Percentiles rank a stretch among this genome's conserved stretches.
phyloP scores from a whole-genome alignment of 2,888 invertebrate genomes.

The Nebria salina region DNA sequence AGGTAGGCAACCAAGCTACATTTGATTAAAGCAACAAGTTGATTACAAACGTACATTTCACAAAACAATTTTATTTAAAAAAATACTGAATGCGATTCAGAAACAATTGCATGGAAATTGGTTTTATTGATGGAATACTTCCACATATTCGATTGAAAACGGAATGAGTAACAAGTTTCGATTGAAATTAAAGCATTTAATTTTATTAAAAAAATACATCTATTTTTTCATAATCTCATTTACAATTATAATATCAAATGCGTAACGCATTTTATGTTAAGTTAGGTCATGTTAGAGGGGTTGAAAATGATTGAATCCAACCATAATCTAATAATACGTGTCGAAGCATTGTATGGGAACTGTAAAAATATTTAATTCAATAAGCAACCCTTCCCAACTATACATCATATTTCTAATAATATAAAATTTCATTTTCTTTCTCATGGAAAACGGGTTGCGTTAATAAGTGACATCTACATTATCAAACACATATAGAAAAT shows the following conservation, averaged over 20 bases:
- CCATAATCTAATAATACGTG: slow-evolving; percentile 12
- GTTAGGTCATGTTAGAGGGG: slow-evolving; percentile 3
- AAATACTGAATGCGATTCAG: too few species aligned
- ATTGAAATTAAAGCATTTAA: too few species aligned
- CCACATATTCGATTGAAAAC: too few species aligned
- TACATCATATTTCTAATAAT: slow-evolving; percentile 1
- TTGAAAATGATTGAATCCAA: background rate
- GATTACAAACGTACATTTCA: background rate
- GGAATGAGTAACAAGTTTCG: too few species aligned
- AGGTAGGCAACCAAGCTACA: background rate
- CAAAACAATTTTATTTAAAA: too few species aligned
- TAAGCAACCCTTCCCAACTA: background rate
- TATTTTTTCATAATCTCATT: too few species aligned
- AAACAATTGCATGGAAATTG: too few species aligned
- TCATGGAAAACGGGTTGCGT: slow-evolving; percentile 27
- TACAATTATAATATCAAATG: background rate
- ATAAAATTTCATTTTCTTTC: slow-evolving; percentile 9
- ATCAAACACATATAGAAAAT: slow-evolving; percentile 7
- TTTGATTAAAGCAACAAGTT: background rate
- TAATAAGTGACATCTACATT: slow-evolving; percentile 8
- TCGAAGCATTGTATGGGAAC: background rate
- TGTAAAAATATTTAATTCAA: background rate
- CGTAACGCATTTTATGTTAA: background rate
- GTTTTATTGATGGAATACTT: too few species aligned
- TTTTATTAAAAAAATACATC: too few species aligned